Base-by-base conservation (phyloP, 2,888 invertebrate species). In the Alloscopus bannaensis region DNA sequence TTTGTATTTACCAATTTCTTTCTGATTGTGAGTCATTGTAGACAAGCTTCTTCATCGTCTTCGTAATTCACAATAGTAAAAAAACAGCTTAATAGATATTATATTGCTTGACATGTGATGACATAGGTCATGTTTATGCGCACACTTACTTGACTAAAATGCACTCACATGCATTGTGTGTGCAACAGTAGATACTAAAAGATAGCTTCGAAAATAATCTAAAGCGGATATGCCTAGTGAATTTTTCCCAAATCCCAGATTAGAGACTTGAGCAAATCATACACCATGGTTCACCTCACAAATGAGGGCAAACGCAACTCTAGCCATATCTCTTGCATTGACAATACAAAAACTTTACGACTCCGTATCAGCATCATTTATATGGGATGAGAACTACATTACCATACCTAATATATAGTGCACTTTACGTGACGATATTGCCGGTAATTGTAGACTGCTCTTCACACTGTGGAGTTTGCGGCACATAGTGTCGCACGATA, bases 231-330 rank as follows among this genome's bases (percentile, higher is more conserved):
- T 59, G 45, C 24, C 50, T 20, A 40, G 29, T 24, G 16, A 4
- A 24, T 52, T 66, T 66, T 66, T 50, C 52, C 66, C 36, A 52
- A 66, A 66, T 31, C 29, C 31, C 24, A 79, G 59, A 59, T 59
- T 59, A 11, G n/a, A 52, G 20, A 24, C 24, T 16, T 16, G n/a
- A 45, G n/a, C 45, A 45, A n/a, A n/a, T n/a, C n/a, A n/a, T n/a
- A n/a, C n/a, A n/a, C 45, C 45, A 8, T n/a, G 13, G 45, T 16
- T 16, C 45, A 4, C 45, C 45, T 45, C 13, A 45, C 45, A 45
- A 45, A 45, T 45, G 18, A 45, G 45, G 18, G 18, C 45, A 45
- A 45, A 4, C n/a, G 45, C 18, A 45, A 45, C n/a, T 36, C n/a
- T n/a, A n/a, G n/a, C n/a, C n/a, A n/a, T n/a, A n/a, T n/a, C n/a